Evolutionary conservation across 2,113 vertebrate species (phyloP).

Genomic region (Cinclus cinclus): DNA sequence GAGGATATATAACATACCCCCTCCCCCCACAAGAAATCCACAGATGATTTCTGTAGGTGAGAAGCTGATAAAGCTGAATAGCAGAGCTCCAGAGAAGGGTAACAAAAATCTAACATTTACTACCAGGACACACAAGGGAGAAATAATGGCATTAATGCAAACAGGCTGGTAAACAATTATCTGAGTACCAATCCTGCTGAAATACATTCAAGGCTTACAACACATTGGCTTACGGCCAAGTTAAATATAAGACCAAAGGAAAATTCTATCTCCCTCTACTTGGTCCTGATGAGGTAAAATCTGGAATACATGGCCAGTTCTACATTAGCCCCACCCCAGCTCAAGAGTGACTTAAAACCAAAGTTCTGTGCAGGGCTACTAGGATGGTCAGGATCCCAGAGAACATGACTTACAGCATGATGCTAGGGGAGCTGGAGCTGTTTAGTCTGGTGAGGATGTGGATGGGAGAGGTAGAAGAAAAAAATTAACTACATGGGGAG

Average conservation of each 20-base stretch:
- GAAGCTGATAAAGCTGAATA: not conserved
- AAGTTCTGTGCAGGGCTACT: not conserved
- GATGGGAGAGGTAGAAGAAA: not conserved
- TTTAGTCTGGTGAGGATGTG: not conserved
- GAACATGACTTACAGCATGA: not conserved
- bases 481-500: not conserved
- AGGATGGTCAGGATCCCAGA: not conserved
- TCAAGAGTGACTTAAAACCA: not conserved
- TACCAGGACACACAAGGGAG: not conserved
- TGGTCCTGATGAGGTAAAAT: not conserved
- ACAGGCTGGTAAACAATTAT: not conserved
- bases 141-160: not conserved
- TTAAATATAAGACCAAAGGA: not conserved
- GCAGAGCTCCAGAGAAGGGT: not conserved
- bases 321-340: too few relatives aligned
- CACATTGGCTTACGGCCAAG: not conserved
- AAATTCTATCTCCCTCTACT: not conserved
- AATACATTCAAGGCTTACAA: not conserved
- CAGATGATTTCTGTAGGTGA: not conserved
- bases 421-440: not conserved
- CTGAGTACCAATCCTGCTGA: not conserved
- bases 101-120: not conserved
- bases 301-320: not conserved
- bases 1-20: not conserved
- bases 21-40: fast-evolving